phyloP scores from a whole-genome alignment of 2,888 invertebrate species.

The Apotomis turbidana region DNA sequence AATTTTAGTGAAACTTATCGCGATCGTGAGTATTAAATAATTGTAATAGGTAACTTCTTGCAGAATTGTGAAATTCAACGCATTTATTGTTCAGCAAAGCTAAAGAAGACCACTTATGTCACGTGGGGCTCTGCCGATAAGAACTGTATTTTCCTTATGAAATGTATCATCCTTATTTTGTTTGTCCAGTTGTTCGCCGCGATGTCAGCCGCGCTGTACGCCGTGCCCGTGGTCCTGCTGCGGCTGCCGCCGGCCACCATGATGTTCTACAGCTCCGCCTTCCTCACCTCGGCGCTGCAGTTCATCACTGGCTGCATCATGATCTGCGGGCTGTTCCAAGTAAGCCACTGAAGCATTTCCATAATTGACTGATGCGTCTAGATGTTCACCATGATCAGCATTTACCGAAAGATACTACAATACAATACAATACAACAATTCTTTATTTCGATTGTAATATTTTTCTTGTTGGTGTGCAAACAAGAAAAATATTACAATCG shows the following conservation, averaged over 20 bases:
- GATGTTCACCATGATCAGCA: no score
- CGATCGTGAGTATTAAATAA: no score
- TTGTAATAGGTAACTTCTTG: no score
- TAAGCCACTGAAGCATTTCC: constrained; percentile 43
- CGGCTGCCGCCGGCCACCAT: constrained; percentile 50
- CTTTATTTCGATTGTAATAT: no score
- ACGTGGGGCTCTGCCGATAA: background rate
- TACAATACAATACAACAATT: no score
- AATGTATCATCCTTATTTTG: background rate
- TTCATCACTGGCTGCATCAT: constrained; percentile 58
- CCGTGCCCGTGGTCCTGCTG: constrained; percentile 53
- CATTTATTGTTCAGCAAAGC: no score
- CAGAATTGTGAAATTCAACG: no score
- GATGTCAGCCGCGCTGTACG: constrained; percentile 54
- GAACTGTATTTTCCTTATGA: background rate
- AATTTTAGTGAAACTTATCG: no score
- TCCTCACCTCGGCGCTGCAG: constrained; percentile 53
- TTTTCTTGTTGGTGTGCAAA: no score
- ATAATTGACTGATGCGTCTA: background rate
- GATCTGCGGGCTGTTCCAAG: constrained; percentile 63
- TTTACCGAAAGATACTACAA: no score
- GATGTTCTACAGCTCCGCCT: constrained; percentile 58
- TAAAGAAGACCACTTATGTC: no score
- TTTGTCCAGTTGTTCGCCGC: constrained; percentile 56
- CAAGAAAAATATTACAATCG: no score